Evolutionary conservation across 2,797 vertebrate species (phyloP).

Genomic region (Avahi laniger): DNA sequence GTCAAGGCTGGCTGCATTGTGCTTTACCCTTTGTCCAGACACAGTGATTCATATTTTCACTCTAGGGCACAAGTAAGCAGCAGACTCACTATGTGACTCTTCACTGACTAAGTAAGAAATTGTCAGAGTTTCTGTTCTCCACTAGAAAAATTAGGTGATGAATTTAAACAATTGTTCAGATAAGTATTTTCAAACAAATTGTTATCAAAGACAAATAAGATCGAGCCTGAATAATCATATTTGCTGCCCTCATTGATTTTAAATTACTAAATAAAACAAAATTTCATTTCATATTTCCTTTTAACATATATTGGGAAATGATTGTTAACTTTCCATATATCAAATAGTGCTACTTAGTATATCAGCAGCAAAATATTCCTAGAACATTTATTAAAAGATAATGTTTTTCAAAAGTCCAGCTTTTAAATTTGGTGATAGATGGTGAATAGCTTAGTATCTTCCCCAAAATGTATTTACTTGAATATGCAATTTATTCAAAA

Average conservation of each 20-base stretch:
- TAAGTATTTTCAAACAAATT: slow-evolving; percentile 4
- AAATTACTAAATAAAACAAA: slow-evolving; percentile 6
- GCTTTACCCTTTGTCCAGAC: not conserved
- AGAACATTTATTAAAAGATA: not conserved
- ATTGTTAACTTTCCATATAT: not conserved
- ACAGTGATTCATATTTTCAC: not conserved
- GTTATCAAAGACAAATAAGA: not conserved
- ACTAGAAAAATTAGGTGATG: not conserved
- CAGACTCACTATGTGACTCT: not conserved
- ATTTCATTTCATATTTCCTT: not conserved
- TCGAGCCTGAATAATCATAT: not conserved
- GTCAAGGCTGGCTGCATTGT: not conserved
- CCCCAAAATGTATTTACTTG: not conserved
- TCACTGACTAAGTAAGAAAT: not conserved
- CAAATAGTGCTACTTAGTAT: not conserved
- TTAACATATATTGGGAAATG: not conserved
- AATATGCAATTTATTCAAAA: not conserved
- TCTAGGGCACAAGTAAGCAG: not conserved
- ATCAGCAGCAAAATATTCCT: not conserved
- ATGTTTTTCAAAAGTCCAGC: not conserved
- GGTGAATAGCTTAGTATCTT: not conserved
- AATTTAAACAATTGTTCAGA: not conserved
- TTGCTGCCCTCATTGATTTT: not conserved
- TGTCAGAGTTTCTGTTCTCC: not conserved
- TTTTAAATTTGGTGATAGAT: not conserved